A percentile compares a stretch with the other conserved stretches of the same genome.
Evolutionary conservation across 2,888 invertebrate species (phyloP).

Genomic region (Campoplex capitator): DNA sequence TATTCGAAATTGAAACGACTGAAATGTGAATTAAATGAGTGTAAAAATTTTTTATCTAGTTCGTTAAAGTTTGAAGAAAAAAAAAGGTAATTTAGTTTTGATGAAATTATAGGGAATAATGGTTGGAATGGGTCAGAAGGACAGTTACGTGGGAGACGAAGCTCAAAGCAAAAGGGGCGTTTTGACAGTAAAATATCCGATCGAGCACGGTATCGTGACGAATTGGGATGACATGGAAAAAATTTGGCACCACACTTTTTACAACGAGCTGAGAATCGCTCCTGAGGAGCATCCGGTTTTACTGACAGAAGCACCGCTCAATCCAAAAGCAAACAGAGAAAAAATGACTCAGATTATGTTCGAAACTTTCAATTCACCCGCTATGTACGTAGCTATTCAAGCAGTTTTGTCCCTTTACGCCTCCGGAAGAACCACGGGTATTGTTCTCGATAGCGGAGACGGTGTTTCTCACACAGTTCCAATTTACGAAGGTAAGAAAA

Average conservation of each 20-base stretch:
- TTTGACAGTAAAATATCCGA: constrained; percentile 89
- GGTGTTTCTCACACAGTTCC: constrained; percentile 85
- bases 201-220: constrained; percentile 91
- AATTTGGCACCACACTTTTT: constrained; percentile 95
- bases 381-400: constrained; percentile 84
- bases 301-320: constrained; percentile 92
- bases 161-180: constrained; percentile 87
- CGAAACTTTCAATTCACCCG: constrained; percentile 87
- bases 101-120: constrained; percentile 78
- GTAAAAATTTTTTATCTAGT: no score
- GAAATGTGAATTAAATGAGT: background rate
- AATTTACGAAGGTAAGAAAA: constrained; percentile 85
- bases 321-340: constrained; percentile 92
- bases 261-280: constrained; percentile 92
- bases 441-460: constrained; percentile 86
- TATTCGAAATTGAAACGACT: background rate
- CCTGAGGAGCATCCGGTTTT: constrained; percentile 93
- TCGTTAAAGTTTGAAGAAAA: no score
- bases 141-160: constrained; percentile 87
- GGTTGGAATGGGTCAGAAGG: constrained; percentile 83
- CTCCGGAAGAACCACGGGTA: constrained; percentile 86
- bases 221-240: constrained; percentile 96
- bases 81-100: background rate
- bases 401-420: constrained; percentile 85
- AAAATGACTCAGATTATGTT: constrained; percentile 90